A percentile compares a stretch with the other conserved stretches of the same genome.
These are phyloP conservation scores for Globodera ellingtonae DNA, from an alignment of 1,140 invertebrate genomes.

Conservation along the genomic window DNA sequence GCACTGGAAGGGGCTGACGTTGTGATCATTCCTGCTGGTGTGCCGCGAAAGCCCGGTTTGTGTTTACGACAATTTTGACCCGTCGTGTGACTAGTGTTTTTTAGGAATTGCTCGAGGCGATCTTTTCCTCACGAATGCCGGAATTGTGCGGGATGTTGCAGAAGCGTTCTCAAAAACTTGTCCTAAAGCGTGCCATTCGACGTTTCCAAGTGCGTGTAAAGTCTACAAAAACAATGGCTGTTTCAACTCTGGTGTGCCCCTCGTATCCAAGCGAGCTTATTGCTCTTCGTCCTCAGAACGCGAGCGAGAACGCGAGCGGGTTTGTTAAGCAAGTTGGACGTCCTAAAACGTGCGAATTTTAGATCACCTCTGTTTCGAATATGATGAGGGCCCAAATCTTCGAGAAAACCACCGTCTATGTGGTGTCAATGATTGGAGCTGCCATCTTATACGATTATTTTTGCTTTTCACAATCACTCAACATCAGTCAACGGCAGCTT, in stretches of 20 bases:
- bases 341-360: too few species aligned
- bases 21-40: slow-evolving; percentile 94
- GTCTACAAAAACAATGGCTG: slow-evolving; percentile 85
- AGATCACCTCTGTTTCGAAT: too few species aligned
- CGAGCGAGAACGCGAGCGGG: too few species aligned
- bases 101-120: slow-evolving; percentile 78
- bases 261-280: too few species aligned
- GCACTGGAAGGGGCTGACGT: slow-evolving; percentile 75
- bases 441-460: too few species aligned
- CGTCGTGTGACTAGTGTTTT: slow-evolving; percentile 2
- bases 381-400: too few species aligned
- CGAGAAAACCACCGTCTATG: too few species aligned
- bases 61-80: slow-evolving; percentile 6
- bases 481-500: too few species aligned
- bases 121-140: slow-evolving; percentile 96
- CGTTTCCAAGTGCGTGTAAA: slow-evolving; percentile 93
- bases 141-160: slow-evolving; percentile 89
- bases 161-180: slow-evolving; percentile 80
- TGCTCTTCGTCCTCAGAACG: too few species aligned
- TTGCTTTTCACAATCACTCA: too few species aligned
- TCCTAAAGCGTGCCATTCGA: slow-evolving; percentile 91
- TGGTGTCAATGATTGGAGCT: too few species aligned
- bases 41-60: slow-evolving; percentile 89
- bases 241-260: slow-evolving; percentile 74
- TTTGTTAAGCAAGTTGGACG: too few species aligned